Percentiles rank a stretch among this genome's conserved stretches.
These are phyloP conservation scores for Lepidochrysops patricia DNA, from an alignment of 2,888 invertebrate species.

Conservation along the genomic window DNA sequence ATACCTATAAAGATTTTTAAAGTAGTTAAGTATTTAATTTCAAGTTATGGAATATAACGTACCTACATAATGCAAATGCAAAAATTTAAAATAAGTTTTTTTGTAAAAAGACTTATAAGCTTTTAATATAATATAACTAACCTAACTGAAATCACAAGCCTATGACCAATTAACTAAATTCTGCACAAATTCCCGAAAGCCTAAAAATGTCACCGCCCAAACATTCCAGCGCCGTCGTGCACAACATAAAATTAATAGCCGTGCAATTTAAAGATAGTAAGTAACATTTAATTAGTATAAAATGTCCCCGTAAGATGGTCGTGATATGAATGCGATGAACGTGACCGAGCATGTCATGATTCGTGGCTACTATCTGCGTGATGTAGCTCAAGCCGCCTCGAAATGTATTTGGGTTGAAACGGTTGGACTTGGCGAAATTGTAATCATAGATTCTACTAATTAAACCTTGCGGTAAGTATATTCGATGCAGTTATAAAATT, in stretches of 20 bases:
- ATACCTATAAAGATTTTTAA: no score
- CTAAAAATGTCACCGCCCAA: neutral
- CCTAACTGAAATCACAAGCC: no score
- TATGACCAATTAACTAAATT: neutral
- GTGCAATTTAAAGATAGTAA: slow-evolving; percentile 21
- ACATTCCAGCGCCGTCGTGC: neutral
- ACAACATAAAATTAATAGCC: slow-evolving; percentile 5
- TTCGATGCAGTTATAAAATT: no score
- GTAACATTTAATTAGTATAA: slow-evolving; percentile 35
- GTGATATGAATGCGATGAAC: slow-evolving; percentile 33
- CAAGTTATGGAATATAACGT: no score
- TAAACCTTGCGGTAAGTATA: no score
- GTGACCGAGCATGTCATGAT: slow-evolving; percentile 33
- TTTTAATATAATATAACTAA: no score
- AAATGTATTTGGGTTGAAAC: neutral
- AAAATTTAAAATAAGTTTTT: no score
- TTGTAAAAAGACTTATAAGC: no score
- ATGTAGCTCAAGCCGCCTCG: neutral
- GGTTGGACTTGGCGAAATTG: neutral
- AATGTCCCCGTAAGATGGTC: slow-evolving; percentile 26
- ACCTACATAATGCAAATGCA: no score
- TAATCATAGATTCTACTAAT: no score
- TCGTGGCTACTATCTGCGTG: slow-evolving; percentile 17
- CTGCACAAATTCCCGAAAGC: neutral
- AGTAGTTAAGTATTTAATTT: no score